Conservation (phyloP, 2,888 invertebrate genomes). For the Athalia cordata region DNA sequence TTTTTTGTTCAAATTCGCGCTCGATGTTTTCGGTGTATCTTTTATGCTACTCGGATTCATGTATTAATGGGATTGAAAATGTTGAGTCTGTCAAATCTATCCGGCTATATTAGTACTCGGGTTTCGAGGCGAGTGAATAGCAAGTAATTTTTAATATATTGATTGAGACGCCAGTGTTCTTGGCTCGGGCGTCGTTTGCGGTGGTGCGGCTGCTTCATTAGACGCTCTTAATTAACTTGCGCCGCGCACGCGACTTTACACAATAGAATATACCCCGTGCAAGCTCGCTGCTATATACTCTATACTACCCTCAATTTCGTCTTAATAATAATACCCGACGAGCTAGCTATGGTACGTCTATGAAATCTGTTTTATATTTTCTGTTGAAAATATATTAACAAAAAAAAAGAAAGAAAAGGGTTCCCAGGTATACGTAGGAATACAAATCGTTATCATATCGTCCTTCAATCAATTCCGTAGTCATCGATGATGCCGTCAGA, state of each 20-base stretch:
- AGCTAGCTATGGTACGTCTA: slow-evolving; percentile 8
- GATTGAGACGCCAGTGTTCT: slow-evolving; percentile 69
- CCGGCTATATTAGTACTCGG: background rate
- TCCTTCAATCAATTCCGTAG: too few species aligned
- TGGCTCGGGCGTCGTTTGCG: slow-evolving; percentile 67
- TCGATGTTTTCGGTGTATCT: too few species aligned
- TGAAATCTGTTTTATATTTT: slow-evolving; percentile 17
- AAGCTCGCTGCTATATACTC: slow-evolving; percentile 51
- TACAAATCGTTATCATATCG: too few species aligned
- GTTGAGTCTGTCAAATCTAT: background rate
- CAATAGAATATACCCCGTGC: slow-evolving; percentile 64
- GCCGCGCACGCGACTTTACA: slow-evolving; percentile 70
- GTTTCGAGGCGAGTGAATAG: slow-evolving; percentile 50
- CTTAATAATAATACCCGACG: slow-evolving; percentile 38
- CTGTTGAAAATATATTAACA: too few species aligned
- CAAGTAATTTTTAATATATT: slow-evolving; percentile 70
- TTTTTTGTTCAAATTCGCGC: too few species aligned
- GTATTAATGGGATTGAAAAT: too few species aligned
- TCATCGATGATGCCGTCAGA: too few species aligned
- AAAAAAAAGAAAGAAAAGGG: too few species aligned
- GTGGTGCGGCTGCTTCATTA: slow-evolving; percentile 72
- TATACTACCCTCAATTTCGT: slow-evolving; percentile 39
- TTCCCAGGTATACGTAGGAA: too few species aligned
- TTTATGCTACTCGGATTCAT: too few species aligned
- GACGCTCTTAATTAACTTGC: slow-evolving; percentile 73